Evolutionary conservation across 2,888 invertebrate species (phyloP).

Genomic region (Sphinx pinastri): DNA sequence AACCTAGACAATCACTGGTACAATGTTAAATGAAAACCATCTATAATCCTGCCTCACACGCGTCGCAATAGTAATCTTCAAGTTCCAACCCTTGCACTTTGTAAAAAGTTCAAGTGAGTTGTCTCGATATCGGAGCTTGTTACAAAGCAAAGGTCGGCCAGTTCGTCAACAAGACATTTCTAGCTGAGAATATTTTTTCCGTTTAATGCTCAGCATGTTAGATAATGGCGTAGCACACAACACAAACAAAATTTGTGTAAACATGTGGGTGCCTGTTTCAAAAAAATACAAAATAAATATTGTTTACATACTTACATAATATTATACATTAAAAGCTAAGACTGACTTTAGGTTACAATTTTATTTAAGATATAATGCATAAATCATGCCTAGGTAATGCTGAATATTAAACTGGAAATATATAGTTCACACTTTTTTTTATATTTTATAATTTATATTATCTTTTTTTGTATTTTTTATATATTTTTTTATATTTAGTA

Average conservation of each 20-base stretch:
- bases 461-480: slow-evolving; percentile 58
- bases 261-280: slow-evolving; percentile 52
- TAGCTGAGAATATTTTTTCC: slow-evolving; percentile 82
- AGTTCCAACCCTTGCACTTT: slow-evolving; percentile 77
- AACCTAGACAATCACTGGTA: slow-evolving; percentile 73
- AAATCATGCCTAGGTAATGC: slow-evolving; percentile 82
- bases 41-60: slow-evolving; percentile 66
- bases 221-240: slow-evolving; percentile 69
- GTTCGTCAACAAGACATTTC: slow-evolving; percentile 81
- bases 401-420: slow-evolving; percentile 85
- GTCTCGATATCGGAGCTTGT: slow-evolving; percentile 65
- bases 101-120: slow-evolving; percentile 67
- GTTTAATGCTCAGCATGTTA: slow-evolving; percentile 83
- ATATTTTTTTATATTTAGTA: slow-evolving; percentile 70
- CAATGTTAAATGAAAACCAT: slow-evolving; percentile 61
- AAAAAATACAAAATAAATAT: slow-evolving; percentile 56
- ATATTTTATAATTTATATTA: slow-evolving; percentile 46
- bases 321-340: slow-evolving; percentile 78
- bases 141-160: slow-evolving; percentile 81
- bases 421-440: slow-evolving; percentile 78
- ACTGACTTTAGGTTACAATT: slow-evolving; percentile 68
- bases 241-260: slow-evolving; percentile 61
- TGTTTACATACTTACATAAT: slow-evolving; percentile 55
- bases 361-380: slow-evolving; percentile 74
- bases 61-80: slow-evolving; percentile 44